Percentiles rank a stretch among this genome's conserved stretches.
These are phyloP conservation scores for Acrossocheilus fasciatus DNA, from an alignment of 2,797 vertebrate genomes.

Conservation along the genomic window DNA sequence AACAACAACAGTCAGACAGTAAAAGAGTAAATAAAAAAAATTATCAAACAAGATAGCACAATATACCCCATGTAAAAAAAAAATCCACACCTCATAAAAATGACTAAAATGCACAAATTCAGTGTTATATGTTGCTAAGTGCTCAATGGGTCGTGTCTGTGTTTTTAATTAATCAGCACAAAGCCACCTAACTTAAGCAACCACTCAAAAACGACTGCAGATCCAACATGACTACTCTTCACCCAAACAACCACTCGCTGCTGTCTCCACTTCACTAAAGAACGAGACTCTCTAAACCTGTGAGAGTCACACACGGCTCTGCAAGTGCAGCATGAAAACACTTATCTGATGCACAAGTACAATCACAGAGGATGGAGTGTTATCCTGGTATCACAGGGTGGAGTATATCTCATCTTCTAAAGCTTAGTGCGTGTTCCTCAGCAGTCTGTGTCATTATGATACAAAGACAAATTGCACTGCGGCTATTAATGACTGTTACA, in stretches of 20 bases:
- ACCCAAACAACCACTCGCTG: conserved; percentile 11
- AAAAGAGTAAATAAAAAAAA: neutral
- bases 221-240: conserved; percentile 35
- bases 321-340: conserved; percentile 18
- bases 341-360: conserved; percentile 8
- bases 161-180: conserved; percentile 18
- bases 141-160: neutral
- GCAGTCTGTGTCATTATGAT: neutral
- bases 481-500: neutral
- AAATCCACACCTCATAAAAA: neutral
- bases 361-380: neutral
- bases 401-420: neutral
- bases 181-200: conserved; percentile 29
- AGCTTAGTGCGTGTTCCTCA: neutral
- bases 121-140: neutral
- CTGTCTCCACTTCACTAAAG: conserved; percentile 4
- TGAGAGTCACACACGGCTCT: neutral
- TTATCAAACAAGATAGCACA: neutral
- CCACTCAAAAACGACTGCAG: conserved; percentile 34
- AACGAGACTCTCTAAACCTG: conserved; percentile 5
- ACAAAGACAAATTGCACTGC: neutral
- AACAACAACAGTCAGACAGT: neutral
- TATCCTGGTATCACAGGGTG: neutral
- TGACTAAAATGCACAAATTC: neutral
- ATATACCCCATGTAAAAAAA: neutral